Evolutionary conservation across 2,797 vertebrate species (phyloP).

Genomic region (Myotis daubentonii): DNA sequence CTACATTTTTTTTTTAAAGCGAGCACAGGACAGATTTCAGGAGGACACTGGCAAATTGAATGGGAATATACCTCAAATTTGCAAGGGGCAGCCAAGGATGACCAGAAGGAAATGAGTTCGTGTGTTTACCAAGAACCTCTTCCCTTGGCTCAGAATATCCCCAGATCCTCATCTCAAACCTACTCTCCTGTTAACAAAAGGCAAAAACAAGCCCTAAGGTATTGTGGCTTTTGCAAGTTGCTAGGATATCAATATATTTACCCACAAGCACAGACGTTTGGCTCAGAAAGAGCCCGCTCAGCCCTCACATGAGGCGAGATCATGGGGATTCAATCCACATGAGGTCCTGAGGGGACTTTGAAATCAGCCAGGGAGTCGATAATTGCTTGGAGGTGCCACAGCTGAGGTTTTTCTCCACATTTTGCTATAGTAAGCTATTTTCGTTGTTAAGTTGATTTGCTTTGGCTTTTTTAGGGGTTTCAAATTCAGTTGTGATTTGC

Average conservation of each 20-base stretch:
- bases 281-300: conserved; percentile 53
- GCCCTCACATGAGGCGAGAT: conserved; percentile 52
- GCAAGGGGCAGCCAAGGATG: not conserved
- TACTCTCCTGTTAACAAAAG: conserved; percentile 26
- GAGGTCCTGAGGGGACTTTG: conserved; percentile 30
- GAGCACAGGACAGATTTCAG: not conserved
- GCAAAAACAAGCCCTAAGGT: conserved; percentile 45
- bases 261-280: conserved; percentile 58
- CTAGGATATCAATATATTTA: conserved; percentile 74
- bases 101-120: conserved; percentile 1
- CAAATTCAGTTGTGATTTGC: conserved; percentile 61
- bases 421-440: conserved; percentile 59
- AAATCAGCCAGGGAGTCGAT: conserved; percentile 33
- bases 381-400: conserved; percentile 20
- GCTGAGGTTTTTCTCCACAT: conserved; percentile 46
- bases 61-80: not conserved
- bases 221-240: conserved; percentile 59
- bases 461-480: conserved; percentile 60
- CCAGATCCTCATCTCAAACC: conserved; percentile 14
- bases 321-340: conserved; percentile 52
- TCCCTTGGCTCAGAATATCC: conserved; percentile 4
- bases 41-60: not conserved
- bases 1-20: not conserved
- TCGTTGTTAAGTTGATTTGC: conserved; percentile 45
- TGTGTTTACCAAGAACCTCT: conserved; percentile 39